Evolutionary conservation across 2,888 invertebrate genomes (phyloP).

Genomic region (Mycogona germanica): DNA sequence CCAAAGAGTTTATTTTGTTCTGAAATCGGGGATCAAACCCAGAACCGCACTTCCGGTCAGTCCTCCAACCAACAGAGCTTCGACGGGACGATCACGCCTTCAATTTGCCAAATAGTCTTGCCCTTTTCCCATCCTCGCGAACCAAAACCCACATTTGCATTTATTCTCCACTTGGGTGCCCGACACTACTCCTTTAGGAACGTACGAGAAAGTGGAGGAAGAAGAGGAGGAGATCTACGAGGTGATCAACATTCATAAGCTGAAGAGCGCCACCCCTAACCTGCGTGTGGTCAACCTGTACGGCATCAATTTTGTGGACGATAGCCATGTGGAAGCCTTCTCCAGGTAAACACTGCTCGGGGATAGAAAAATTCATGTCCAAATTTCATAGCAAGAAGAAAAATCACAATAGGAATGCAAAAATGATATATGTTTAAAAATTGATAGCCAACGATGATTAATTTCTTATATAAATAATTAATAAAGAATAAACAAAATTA

Average conservation of each 20-base stretch:
- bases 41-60: too few species aligned
- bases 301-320: constrained; percentile 96
- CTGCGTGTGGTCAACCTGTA: constrained; percentile 94
- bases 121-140: too few species aligned
- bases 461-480: not conserved
- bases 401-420: not conserved
- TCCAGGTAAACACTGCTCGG: constrained; percentile 26
- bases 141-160: too few species aligned
- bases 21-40: too few species aligned
- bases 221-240: constrained; percentile 99
- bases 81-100: too few species aligned
- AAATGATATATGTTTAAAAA: not conserved
- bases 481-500: not conserved
- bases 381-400: not conserved
- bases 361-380: not conserved
- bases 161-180: too few species aligned
- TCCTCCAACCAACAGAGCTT: too few species aligned
- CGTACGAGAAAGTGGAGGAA: constrained; percentile 94
- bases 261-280: constrained; percentile 97
- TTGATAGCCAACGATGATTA: not conserved
- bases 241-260: constrained; percentile 96
- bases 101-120: too few species aligned
- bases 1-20: too few species aligned
- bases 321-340: constrained; percentile 97
- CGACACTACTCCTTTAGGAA: constrained; percentile 56